Evolutionary conservation across 2,888 invertebrate species (phyloP).

Genomic region (Ypsolopha scabrella): DNA sequence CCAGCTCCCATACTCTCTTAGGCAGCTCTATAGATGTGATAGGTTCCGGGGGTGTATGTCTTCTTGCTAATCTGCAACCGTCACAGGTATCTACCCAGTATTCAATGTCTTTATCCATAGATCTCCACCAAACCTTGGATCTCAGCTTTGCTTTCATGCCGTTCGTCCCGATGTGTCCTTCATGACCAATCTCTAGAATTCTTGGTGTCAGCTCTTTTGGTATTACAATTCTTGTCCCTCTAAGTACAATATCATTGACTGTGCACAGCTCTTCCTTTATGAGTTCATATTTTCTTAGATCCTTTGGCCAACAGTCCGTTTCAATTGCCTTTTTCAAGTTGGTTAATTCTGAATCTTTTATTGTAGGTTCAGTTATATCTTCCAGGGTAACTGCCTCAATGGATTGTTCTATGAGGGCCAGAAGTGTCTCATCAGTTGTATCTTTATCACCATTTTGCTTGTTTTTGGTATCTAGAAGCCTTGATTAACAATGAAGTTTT

Average conservation of each 20-base stretch:
- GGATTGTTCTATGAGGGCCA: neutral
- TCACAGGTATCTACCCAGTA: conserved; percentile 7
- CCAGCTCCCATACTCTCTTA: conserved; percentile 1
- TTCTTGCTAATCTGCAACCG: conserved; percentile 7
- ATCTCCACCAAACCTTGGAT: conserved; percentile 8
- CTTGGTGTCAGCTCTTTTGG: conserved; percentile 2
- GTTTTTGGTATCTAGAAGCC: conserved; percentile 1
- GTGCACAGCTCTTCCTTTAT: conserved; percentile 6
- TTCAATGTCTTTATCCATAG: conserved; percentile 8
- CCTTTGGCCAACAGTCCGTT: conserved; percentile 5
- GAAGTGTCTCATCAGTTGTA: neutral
- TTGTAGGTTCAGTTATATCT: conserved; percentile 3
- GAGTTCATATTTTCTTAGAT: conserved; percentile 6
- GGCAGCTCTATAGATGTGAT: conserved; percentile 5
- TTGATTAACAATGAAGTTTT: too few relatives aligned
- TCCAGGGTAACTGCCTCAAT: conserved; percentile 3
- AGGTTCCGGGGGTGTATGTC: conserved; percentile 4
- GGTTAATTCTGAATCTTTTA: neutral
- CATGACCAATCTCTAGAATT: conserved; percentile 6
- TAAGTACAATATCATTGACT: conserved; percentile 1
- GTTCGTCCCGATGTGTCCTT: conserved; percentile 4
- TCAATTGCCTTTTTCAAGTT: conserved; percentile 4
- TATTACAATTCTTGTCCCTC: conserved; percentile 6
- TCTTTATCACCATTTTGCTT: neutral
- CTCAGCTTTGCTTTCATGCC: conserved; percentile 7